Evolutionary conservation across 2,797 vertebrate genomes (phyloP).

Genomic region (Naso thynnoides): DNA sequence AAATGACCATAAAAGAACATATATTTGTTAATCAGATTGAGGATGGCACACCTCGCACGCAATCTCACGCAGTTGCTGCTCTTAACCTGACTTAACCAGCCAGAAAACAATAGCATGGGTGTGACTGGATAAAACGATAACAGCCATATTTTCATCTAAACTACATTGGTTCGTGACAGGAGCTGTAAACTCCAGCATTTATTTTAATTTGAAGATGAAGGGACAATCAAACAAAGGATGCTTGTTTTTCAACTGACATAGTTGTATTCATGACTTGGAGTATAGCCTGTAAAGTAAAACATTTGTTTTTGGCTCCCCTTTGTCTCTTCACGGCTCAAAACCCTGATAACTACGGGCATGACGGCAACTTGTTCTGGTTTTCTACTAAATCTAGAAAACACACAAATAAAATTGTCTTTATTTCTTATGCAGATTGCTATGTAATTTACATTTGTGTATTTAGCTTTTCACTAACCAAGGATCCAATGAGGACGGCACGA

Average conservation of each 20-base stretch:
- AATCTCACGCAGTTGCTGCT: conserved; percentile 63
- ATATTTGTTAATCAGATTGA: conserved; percentile 88
- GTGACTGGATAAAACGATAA: conserved; percentile 72
- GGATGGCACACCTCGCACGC: conserved; percentile 78
- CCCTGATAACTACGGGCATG: not conserved
- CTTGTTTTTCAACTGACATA: conserved; percentile 38
- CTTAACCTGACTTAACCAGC: conserved; percentile 36
- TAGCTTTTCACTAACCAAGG: too few species aligned
- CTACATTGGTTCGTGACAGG: conserved; percentile 29
- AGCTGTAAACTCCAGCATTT: conserved; percentile 44
- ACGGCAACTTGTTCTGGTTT: not conserved
- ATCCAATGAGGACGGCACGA: too few species aligned
- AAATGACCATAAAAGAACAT: conserved; percentile 85
- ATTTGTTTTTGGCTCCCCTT: conserved; percentile 23
- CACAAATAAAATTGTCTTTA: not conserved
- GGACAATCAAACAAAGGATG: conserved; percentile 52
- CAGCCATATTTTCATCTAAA: conserved; percentile 54
- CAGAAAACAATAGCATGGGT: conserved; percentile 74
- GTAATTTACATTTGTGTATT: too few species aligned
- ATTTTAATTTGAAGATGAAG: conserved; percentile 49
- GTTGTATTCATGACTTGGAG: not conserved
- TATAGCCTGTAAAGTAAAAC: not conserved
- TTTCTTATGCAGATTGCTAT: too few species aligned
- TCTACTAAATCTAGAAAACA: not conserved
- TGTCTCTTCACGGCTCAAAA: conserved; percentile 8